Evolutionary conservation across 1,140 invertebrate species (phyloP).

Genomic region (Macrosteles quadrilineatus): DNA sequence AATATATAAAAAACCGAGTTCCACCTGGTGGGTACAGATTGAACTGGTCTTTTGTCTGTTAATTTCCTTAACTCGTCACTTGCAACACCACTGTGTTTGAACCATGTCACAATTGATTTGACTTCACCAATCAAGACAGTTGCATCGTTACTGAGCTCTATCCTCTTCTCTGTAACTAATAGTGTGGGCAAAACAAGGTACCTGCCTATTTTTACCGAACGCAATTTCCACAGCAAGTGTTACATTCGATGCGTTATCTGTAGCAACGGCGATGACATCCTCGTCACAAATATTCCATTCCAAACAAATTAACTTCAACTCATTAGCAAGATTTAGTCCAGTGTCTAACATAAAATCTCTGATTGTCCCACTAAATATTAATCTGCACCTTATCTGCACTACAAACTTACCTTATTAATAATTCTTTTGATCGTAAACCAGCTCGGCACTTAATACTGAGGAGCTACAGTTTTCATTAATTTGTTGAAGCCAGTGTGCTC

Average conservation of each 20-base stretch:
- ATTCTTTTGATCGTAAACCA: conserved; percentile 40
- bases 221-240: conserved; percentile 45
- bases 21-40: conserved; percentile 42
- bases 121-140: conserved; percentile 40
- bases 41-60: conserved; percentile 37
- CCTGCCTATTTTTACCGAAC: conserved; percentile 47
- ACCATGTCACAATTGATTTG: conserved; percentile 48
- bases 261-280: conserved; percentile 49
- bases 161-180: conserved; percentile 49
- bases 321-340: conserved; percentile 38
- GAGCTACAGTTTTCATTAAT: conserved; percentile 46
- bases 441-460: conserved; percentile 48
- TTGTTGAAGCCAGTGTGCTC: conserved; percentile 49
- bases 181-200: conserved; percentile 51
- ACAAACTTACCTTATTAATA: conserved; percentile 43
- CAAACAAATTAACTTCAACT: conserved; percentile 39
- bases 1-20: conserved; percentile 41
- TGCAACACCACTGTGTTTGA: conserved; percentile 48
- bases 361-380: conserved; percentile 35
- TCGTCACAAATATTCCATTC: conserved; percentile 48
- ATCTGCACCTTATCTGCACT: conserved; percentile 38
- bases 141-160: conserved; percentile 29
- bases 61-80: conserved; percentile 45
- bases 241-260: conserved; percentile 51
- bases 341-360: conserved; percentile 42